Base-by-base conservation (phyloP, 2,113 vertebrate genomes). In the Myotis davidii region DNA sequence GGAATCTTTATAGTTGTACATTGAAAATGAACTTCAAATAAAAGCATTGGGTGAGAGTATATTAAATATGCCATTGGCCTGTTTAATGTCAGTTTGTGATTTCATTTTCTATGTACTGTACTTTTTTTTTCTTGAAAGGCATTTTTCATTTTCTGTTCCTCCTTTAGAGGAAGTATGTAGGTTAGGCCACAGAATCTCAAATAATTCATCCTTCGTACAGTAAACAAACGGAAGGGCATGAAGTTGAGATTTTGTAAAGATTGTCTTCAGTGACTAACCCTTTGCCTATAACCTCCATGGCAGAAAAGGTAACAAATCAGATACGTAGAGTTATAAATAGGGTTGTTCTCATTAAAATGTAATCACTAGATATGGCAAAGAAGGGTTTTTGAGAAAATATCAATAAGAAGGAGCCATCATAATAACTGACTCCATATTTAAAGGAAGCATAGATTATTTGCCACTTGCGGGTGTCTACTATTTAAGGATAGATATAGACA, bases 201-300 rank as follows among this genome's bases (percentile, higher is more conserved):
- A 94, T 96, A 96, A 97, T 98, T 98, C 45, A 90, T 98, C 97
- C 94, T 96, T 81, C 79, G 85, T 96, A 93, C 97, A 92, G 97
- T 98, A 90, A 90, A 95, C 85, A 94, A 70, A 91, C 25, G 5
- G 42, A 96, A 97, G 93, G 82, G 94, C 97, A 97, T 96, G 96
- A 98, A 97, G 95, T 88, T 76, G 93, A 89, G 94, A 97, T 91
- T 98, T 98, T 96, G 96, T 96, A 84, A 96, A 95, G 94, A 70
- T 94, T 97, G 65, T n/a, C 94, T 96, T 91, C 87, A 23, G 76
- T 97, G 96, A 97, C 79, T 97, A 89, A n/a, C 83, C 87, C 95
- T 98, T 90, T 94, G 89, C 77, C 10, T 85, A 56, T 67, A 37
- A 67, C 93, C 81, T 79, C 74, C 14, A 10, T 45, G 52, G 64